These are phyloP conservation scores for Pipistrellus pipistrellus DNA, from an alignment of 2,797 vertebrate species.

Conservation along the genomic window DNA sequence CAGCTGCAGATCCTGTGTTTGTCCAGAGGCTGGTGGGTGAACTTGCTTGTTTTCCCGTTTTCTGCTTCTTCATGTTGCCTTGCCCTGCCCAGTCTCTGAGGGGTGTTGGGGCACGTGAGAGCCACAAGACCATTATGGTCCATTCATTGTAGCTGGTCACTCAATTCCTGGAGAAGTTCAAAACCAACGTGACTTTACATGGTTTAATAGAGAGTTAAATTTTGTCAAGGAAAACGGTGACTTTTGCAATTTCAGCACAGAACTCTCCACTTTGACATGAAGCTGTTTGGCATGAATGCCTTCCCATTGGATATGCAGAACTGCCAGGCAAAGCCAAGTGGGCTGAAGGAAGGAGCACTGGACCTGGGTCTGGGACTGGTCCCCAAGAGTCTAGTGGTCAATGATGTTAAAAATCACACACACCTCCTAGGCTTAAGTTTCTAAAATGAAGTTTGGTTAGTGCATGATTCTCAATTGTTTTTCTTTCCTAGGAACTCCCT, in stretches of 20 bases:
- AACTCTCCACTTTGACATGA: background rate
- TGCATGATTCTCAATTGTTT: background rate
- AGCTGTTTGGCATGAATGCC: too few species aligned
- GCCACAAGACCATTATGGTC: background rate
- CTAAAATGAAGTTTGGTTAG: background rate
- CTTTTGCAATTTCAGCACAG: background rate
- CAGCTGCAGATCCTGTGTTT: background rate
- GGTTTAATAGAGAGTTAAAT: background rate
- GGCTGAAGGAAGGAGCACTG: background rate
- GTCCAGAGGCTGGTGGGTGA: background rate
- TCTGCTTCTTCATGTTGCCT: background rate
- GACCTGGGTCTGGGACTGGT: background rate
- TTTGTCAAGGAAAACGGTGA: background rate
- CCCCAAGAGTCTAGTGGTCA: background rate
- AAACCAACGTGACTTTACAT: background rate
- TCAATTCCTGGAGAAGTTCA: background rate
- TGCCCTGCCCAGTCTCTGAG: background rate
- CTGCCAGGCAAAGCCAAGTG: fast-evolving
- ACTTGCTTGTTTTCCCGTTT: background rate
- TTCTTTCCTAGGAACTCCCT: background rate
- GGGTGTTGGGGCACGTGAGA: background rate
- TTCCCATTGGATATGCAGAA: background rate
- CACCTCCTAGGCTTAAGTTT: background rate
- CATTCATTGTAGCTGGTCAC: background rate
- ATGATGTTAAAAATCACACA: background rate